Evolutionary conservation across 2,113 vertebrate species (phyloP).

Genomic region (Platichthys stellatus): DNA sequence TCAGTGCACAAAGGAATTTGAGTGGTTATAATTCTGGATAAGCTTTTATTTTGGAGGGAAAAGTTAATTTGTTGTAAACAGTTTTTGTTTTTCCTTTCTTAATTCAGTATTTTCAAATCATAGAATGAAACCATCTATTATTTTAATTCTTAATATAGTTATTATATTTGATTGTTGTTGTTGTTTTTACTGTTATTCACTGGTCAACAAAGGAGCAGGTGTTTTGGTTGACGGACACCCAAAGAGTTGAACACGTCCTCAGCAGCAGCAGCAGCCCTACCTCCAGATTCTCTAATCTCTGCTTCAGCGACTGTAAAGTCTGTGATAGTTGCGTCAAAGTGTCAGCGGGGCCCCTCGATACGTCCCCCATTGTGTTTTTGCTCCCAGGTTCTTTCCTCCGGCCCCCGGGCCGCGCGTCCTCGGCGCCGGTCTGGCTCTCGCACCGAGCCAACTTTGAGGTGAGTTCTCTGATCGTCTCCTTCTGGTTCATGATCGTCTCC

Average conservation of each 20-base stretch:
- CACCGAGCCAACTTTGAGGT: constrained; percentile 94
- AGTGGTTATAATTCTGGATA: not conserved
- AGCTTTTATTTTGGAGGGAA: not conserved
- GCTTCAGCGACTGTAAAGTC: constrained; percentile 96
- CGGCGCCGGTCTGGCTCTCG: constrained; percentile 90
- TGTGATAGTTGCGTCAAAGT: constrained; percentile 94
- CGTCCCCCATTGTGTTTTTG: constrained; percentile 96
- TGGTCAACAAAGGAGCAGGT: not conserved
- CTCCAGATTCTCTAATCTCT: constrained; percentile 94
- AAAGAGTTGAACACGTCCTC: constrained; percentile 16
- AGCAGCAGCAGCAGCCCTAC: constrained; percentile 73
- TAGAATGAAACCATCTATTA: not conserved
- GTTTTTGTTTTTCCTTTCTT: not conserved
- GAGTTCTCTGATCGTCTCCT: constrained; percentile 95
- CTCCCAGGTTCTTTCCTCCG: constrained; percentile 84
- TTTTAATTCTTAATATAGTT: not conserved
- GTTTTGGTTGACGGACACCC: not conserved
- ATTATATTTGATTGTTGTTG: not conserved
- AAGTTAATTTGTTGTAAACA: constrained; percentile 5
- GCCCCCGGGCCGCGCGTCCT: constrained; percentile 80
- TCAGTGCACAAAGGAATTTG: not conserved
- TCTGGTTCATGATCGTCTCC: constrained; percentile 97
- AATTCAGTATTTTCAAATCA: not conserved
- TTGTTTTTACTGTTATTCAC: not conserved
- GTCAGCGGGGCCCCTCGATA: constrained; percentile 91